Percentiles rank a stretch among this genome's conserved stretches.
Conservation (phyloP, 2,797 vertebrate species). For the Thalassophryne amazonica region DNA sequence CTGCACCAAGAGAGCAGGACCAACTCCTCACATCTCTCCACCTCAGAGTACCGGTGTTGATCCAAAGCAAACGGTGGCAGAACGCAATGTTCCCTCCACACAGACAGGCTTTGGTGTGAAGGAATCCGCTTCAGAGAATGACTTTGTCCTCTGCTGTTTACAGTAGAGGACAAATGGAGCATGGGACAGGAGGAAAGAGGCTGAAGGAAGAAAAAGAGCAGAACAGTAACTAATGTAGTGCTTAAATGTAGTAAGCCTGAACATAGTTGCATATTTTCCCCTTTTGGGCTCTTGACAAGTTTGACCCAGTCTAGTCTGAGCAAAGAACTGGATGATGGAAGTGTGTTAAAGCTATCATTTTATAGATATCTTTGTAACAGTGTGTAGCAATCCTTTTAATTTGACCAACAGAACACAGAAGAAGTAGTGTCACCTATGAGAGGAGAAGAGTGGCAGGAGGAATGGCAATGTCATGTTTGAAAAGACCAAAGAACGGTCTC, state of each 20-base stretch:
- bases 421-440: too few species aligned
- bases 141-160: slow-evolving; percentile 56
- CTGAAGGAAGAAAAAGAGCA: slow-evolving; percentile 19
- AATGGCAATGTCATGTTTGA: too few species aligned
- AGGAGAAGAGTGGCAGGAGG: too few species aligned
- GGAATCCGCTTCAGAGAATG: slow-evolving; percentile 66
- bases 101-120: slow-evolving; percentile 74
- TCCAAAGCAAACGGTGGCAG: slow-evolving; percentile 74
- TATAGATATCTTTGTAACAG: too few species aligned
- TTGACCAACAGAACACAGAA: too few species aligned
- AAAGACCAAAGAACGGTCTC: too few species aligned
- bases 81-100: slow-evolving; percentile 71
- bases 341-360: too few species aligned
- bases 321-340: not conserved
- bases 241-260: slow-evolving; percentile 3
- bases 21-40: slow-evolving; percentile 33
- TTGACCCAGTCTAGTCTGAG: not conserved
- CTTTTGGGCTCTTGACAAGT: not conserved
- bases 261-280: slow-evolving; percentile 5
- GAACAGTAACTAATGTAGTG: not conserved
- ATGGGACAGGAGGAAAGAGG: slow-evolving; percentile 38
- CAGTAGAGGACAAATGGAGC: slow-evolving; percentile 67
- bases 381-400: too few species aligned
- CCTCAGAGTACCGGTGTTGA: slow-evolving; percentile 35
- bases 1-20: slow-evolving; percentile 26